These are phyloP conservation scores for Triops cancriformis DNA, from an alignment of 1,140 invertebrate genomes.

Conservation along the genomic window DNA sequence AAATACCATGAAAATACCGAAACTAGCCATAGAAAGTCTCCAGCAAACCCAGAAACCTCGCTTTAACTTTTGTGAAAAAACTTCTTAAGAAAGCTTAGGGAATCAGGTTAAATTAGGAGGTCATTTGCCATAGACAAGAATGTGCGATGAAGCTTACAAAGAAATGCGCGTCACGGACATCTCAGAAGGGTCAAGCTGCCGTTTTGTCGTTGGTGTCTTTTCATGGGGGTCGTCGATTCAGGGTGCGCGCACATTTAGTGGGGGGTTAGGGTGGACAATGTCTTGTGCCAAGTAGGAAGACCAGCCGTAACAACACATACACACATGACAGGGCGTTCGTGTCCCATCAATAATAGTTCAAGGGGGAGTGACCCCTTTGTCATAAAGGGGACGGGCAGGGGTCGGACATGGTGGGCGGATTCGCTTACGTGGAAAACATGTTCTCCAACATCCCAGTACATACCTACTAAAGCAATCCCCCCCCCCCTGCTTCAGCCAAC, in stretches of 20 bases:
- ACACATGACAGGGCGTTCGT: conserved; percentile 12
- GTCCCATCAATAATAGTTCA: background rate
- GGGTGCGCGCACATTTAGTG: background rate
- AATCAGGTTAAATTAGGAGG: no score
- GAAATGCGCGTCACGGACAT: background rate
- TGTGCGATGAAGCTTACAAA: background rate
- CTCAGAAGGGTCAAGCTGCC: background rate
- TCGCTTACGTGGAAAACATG: conserved; percentile 4
- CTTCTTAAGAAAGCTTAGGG: no score
- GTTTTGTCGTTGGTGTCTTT: background rate
- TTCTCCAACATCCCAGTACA: background rate
- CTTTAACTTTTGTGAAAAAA: no score
- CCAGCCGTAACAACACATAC: background rate
- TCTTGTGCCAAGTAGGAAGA: background rate
- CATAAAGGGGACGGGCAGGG: conserved; percentile 1
- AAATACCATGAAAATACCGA: no score
- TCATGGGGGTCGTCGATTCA: background rate
- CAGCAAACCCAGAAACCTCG: no score
- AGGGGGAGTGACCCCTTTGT: conserved; percentile 10
- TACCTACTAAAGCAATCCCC: background rate
- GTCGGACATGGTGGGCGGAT: background rate
- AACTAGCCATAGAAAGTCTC: no score
- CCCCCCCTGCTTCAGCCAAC: background rate
- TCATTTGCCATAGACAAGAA: no score
- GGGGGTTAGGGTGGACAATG: background rate